Evolutionary conservation across 1,140 invertebrate genomes (phyloP).

Genomic region (Neomicropteryx cornuta): DNA sequence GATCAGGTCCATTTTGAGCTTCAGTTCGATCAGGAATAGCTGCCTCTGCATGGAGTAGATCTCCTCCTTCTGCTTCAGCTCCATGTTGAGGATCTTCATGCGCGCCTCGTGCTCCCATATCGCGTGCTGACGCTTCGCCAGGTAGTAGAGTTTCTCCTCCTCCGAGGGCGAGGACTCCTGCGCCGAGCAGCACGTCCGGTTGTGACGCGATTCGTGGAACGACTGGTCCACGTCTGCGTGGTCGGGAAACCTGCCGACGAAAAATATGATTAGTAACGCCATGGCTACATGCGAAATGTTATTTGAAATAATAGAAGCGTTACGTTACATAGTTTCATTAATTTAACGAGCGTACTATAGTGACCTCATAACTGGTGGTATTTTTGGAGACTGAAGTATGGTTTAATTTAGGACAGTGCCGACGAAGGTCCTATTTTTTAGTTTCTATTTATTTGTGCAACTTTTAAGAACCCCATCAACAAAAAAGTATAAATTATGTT

Average conservation of each 20-base stretch:
- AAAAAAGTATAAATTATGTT: too few species aligned
- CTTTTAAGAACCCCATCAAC: too few species aligned
- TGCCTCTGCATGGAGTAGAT: constrained; percentile 40
- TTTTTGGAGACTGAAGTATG: too few species aligned
- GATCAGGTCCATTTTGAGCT: constrained; percentile 40
- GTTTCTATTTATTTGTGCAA: too few species aligned
- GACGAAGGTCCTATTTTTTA: too few species aligned
- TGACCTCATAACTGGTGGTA: too few species aligned
- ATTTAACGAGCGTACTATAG: too few species aligned
- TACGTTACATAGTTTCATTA: too few species aligned
- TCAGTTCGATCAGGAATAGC: constrained; percentile 36
- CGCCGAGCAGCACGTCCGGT: constrained; percentile 11
- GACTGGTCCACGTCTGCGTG: constrained; percentile 21
- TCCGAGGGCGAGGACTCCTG: constrained; percentile 16
- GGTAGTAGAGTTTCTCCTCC: constrained; percentile 32
- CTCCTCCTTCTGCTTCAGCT: constrained; percentile 36
- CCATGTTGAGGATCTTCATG: constrained; percentile 40
- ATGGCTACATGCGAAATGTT: too few species aligned
- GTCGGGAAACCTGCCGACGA: constrained; percentile 19
- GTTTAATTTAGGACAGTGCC: too few species aligned
- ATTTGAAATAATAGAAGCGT: too few species aligned
- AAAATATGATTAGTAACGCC: too few species aligned
- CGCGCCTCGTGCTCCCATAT: constrained; percentile 38
- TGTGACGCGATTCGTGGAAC: constrained; percentile 22
- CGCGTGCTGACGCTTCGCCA: constrained; percentile 35